Evolutionary conservation across 2,113 vertebrate genomes (phyloP).

Genomic region (Cyprinus carpio): DNA sequence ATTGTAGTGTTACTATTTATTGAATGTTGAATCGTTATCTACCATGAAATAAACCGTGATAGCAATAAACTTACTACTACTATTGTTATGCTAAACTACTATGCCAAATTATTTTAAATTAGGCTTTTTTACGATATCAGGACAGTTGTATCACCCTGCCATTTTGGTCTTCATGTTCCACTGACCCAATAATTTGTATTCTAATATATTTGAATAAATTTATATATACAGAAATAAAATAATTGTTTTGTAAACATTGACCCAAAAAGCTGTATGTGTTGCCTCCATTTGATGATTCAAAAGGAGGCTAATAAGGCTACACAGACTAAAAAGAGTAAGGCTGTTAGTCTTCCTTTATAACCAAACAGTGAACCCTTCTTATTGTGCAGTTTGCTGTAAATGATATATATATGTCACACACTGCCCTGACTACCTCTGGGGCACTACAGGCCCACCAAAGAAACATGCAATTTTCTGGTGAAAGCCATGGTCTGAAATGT

Average conservation of each 20-base stretch:
- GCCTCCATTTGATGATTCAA: neutral
- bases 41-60: neutral
- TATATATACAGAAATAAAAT: too few species aligned
- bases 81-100: too few species aligned
- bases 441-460: conserved; percentile 52
- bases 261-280: neutral
- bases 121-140: too few species aligned
- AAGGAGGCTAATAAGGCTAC: neutral
- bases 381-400: conserved; percentile 57
- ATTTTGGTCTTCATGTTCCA: too few species aligned
- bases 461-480: conserved; percentile 62
- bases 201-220: too few species aligned
- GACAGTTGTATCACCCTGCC: too few species aligned
- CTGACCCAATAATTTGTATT: too few species aligned
- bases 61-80: too few species aligned
- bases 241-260: neutral
- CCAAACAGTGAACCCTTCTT: conserved; percentile 46
- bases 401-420: conserved; percentile 61
- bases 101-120: too few species aligned
- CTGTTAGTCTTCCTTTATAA: neutral
- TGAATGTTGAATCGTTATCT: neutral
- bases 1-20: neutral
- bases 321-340: neutral
- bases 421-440: conserved; percentile 48
- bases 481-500: conserved; percentile 51